phyloP scores from a whole-genome alignment of 2,797 vertebrate species.

The Eurystomus glaucurus region DNA sequence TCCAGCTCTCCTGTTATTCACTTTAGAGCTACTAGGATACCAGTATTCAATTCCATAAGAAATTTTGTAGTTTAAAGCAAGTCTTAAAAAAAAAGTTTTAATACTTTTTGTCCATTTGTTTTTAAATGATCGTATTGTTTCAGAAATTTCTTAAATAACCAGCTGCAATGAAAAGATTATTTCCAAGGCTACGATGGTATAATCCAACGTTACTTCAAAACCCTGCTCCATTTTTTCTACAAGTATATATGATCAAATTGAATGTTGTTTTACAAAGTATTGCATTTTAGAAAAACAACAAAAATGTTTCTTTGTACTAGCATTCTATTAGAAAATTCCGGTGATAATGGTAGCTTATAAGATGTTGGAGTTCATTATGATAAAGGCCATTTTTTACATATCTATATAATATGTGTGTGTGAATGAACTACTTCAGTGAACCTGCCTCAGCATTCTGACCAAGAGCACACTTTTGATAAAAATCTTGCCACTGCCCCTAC shows the following conservation, averaged over 20 bases:
- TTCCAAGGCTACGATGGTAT: background rate
- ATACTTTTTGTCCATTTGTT: background rate
- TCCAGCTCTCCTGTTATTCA: background rate
- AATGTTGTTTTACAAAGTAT: background rate
- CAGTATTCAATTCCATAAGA: background rate
- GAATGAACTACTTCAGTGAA: background rate
- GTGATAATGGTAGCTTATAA: background rate
- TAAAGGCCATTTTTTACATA: background rate
- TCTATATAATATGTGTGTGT: background rate
- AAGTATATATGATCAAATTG: background rate
- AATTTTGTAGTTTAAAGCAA: background rate
- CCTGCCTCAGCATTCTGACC: background rate
- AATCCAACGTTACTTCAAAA: background rate
- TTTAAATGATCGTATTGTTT: background rate
- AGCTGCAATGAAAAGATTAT: background rate
- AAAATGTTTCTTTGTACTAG: background rate
- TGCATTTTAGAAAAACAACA: background rate
- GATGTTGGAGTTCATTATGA: background rate
- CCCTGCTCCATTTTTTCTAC: background rate
- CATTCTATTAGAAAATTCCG: background rate
- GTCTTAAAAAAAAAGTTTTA: background rate
- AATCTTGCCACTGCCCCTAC: background rate
- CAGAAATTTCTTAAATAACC: background rate
- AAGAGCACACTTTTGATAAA: background rate
- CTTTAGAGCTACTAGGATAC: background rate